phyloP scores from a whole-genome alignment of 1,140 invertebrate genomes.

The Scylla paramamosain region DNA sequence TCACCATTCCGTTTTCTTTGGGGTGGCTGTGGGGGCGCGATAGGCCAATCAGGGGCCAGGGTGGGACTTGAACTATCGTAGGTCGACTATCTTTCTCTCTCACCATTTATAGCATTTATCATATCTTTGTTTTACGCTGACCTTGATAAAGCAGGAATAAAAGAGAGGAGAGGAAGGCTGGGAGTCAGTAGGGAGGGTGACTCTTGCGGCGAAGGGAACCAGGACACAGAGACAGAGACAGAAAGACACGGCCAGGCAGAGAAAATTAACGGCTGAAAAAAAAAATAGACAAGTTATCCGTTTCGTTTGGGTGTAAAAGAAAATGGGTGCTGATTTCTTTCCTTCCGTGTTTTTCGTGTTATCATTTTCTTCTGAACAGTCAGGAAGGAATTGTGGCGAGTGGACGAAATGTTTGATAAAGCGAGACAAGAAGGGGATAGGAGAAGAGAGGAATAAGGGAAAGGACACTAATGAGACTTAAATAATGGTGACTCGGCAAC shows the following conservation, averaged over 20 bases:
- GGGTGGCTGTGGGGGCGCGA: neutral
- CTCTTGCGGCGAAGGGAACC: neutral
- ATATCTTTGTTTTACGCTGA: constrained; percentile 74
- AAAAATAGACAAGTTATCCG: too few relatives aligned
- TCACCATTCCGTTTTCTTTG: constrained; percentile 45
- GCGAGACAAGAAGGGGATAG: neutral
- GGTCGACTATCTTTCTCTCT: constrained; percentile 62
- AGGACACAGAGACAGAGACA: neutral
- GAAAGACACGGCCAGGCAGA: neutral
- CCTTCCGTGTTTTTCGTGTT: too few relatives aligned
- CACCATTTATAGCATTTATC: constrained; percentile 74
- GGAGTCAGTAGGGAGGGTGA: constrained; percentile 51
- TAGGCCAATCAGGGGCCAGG: constrained; percentile 50
- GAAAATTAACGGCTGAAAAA: neutral
- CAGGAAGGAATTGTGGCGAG: too few relatives aligned
- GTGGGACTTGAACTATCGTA: constrained; percentile 71
- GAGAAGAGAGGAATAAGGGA: too few relatives aligned
- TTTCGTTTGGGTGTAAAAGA: too few relatives aligned
- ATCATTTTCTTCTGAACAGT: too few relatives aligned
- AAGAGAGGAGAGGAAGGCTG: constrained; percentile 51
- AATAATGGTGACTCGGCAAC: too few relatives aligned
- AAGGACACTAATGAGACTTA: too few relatives aligned
- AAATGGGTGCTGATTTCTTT: too few relatives aligned
- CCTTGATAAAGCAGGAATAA: constrained; percentile 73
- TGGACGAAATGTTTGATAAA: neutral